Evolutionary conservation across 2,888 invertebrate genomes (phyloP).

Genomic region (Alsophila aescularia): DNA sequence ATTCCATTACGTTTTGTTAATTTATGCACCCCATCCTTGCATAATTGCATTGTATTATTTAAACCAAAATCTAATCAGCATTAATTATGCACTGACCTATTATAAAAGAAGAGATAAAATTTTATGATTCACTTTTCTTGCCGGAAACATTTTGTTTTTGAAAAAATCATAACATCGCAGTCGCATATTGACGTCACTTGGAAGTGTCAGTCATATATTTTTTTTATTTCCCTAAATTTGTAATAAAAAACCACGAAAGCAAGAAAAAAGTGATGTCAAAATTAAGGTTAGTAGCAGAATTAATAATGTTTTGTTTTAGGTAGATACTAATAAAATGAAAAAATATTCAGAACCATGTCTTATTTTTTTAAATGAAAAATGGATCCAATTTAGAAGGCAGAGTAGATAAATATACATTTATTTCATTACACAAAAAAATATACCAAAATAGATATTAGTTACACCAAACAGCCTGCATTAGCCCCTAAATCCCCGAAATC

Average conservation of each 20-base stretch:
- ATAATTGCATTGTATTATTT: conserved; percentile 72
- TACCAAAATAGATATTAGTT: conserved; percentile 39
- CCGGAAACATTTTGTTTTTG: neutral
- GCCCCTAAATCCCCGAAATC: conserved; percentile 58
- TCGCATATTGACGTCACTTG: too few species aligned
- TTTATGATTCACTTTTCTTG: neutral
- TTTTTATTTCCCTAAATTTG: too few species aligned
- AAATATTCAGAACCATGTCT: too few species aligned
- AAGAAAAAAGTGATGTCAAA: too few species aligned
- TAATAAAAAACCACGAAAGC: too few species aligned
- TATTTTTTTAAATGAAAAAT: too few species aligned
- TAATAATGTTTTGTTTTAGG: too few species aligned
- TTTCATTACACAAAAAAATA: conserved; percentile 9
- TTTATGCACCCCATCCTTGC: conserved; percentile 74
- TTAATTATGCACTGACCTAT: conserved; percentile 52
- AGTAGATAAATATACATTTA: neutral
- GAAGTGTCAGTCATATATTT: too few species aligned
- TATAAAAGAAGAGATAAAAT: conserved; percentile 40
- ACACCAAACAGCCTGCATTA: conserved; percentile 49
- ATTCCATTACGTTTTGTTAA: conserved; percentile 73
- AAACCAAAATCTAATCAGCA: conserved; percentile 65
- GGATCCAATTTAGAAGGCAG: too few species aligned
- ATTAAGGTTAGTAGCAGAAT: too few species aligned
- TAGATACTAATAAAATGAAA: too few species aligned
- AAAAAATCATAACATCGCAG: neutral